Evolutionary conservation across 53 echinoderm and acorn worm species (phyloP).

Genomic region (Paelopatides confundens): DNA sequence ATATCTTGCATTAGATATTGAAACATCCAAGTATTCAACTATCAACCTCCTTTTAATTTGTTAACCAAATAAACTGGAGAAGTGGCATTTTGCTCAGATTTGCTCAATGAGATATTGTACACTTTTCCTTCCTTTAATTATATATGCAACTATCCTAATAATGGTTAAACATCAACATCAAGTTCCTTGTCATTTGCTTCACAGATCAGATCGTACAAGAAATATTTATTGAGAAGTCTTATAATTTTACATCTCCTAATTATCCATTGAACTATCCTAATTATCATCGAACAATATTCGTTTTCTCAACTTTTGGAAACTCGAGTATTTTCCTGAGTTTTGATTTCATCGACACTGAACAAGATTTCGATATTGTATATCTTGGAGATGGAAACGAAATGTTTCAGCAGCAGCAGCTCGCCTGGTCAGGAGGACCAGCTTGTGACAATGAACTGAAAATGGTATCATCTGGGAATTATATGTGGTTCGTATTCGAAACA

Average conservation of each 20-base stretch:
- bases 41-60: too few species aligned
- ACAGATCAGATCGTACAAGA: too few species aligned
- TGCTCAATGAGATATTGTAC: too few species aligned
- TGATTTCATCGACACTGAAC: background rate
- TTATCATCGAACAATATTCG: background rate
- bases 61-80: too few species aligned
- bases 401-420: background rate
- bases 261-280: background rate
- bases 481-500: background rate
- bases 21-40: too few species aligned
- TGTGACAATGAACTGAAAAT: background rate
- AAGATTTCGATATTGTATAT: background rate
- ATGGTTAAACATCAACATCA: too few species aligned
- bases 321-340: background rate
- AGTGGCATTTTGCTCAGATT: too few species aligned
- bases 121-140: too few species aligned
- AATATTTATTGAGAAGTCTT: background rate
- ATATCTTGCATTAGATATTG: too few species aligned
- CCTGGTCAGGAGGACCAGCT: constrained; percentile 4
- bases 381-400: background rate
- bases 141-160: too few species aligned
- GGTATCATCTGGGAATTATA: background rate
- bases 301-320: constrained; percentile 10
- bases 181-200: too few species aligned
- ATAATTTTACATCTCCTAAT: background rate